Conservation (phyloP, 1,140 invertebrate species). For the Aphelenchoides fujianensis region DNA sequence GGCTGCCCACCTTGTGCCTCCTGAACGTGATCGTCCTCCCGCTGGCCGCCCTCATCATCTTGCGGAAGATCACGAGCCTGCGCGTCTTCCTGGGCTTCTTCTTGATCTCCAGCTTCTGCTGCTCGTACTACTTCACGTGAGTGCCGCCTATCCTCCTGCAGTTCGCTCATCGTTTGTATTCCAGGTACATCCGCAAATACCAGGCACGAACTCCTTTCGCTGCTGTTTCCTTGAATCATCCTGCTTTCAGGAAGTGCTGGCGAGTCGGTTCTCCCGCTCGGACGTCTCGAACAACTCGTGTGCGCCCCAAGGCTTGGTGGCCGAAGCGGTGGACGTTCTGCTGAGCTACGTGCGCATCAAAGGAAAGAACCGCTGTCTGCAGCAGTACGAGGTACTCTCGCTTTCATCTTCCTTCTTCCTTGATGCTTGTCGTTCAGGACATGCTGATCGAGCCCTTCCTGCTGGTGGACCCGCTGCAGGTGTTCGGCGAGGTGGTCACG, state of each 20-base stretch:
- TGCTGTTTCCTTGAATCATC: constrained; percentile 1
- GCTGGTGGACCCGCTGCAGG: constrained; percentile 42
- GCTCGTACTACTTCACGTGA: constrained; percentile 42
- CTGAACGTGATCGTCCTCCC: constrained; percentile 37
- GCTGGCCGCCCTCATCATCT: constrained; percentile 28
- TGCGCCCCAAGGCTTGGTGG: constrained; percentile 36
- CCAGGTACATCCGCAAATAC: constrained; percentile 46
- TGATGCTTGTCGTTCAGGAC: constrained; percentile 28
- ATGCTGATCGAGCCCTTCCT: constrained; percentile 42
- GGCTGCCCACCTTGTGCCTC: constrained; percentile 34
- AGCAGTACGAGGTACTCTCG: constrained; percentile 38
- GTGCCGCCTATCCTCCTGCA: too few relatives aligned
- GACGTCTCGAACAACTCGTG: constrained; percentile 23
- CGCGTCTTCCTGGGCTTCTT: constrained; percentile 5
- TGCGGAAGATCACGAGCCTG: constrained; percentile 20
- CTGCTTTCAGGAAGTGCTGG: constrained; percentile 39
- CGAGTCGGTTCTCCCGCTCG: constrained; percentile 34
- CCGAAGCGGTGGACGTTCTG: constrained; percentile 40
- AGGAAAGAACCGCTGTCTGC: constrained; percentile 43
- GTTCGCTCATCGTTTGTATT: too few relatives aligned
- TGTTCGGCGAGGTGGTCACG: constrained; percentile 43
- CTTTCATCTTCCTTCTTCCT: background rate
- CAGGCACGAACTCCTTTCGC: constrained; percentile 37
- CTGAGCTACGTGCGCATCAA: constrained; percentile 48
- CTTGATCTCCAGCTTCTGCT: constrained; percentile 11